A percentile compares a stretch with the other conserved stretches of the same genome.
Evolutionary conservation across 1,140 invertebrate genomes (phyloP).

Genomic region (Sycophila sp.): DNA sequence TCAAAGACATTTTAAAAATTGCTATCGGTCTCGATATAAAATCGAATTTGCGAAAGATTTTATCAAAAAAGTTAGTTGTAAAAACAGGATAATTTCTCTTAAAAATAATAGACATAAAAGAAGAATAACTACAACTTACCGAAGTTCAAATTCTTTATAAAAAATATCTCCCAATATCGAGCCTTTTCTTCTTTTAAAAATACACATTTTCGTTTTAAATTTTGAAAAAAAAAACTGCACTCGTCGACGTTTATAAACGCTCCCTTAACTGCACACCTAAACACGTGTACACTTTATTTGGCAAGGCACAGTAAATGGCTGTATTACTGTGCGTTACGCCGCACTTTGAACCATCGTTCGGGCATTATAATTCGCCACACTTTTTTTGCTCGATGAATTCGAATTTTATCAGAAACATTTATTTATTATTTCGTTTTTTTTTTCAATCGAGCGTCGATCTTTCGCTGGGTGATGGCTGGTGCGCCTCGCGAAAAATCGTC

Average conservation of each 20-base stretch:
- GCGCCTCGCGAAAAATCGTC: conserved; percentile 38
- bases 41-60: no score
- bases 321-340: conserved; percentile 40
- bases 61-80: no score
- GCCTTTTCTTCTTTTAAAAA: conserved; percentile 1
- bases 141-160: neutral
- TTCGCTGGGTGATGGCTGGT: conserved; percentile 52
- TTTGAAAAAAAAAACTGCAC: no score
- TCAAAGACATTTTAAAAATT: no score
- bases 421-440: neutral
- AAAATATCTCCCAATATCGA: neutral
- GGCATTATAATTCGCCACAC: neutral
- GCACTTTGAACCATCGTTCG: neutral
- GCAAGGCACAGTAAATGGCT: conserved; percentile 44
- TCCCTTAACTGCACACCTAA: no score
- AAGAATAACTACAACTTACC: no score
- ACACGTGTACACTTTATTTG: no score
- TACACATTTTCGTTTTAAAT: no score
- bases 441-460: neutral
- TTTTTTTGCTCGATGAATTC: neutral
- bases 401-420: neutral
- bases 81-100: no score
- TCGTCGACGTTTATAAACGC: no score
- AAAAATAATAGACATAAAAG: no score
- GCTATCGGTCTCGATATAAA: no score